Evolutionary conservation across 2,888 invertebrate genomes (phyloP).

Genomic region (Drosophila robusta): DNA sequence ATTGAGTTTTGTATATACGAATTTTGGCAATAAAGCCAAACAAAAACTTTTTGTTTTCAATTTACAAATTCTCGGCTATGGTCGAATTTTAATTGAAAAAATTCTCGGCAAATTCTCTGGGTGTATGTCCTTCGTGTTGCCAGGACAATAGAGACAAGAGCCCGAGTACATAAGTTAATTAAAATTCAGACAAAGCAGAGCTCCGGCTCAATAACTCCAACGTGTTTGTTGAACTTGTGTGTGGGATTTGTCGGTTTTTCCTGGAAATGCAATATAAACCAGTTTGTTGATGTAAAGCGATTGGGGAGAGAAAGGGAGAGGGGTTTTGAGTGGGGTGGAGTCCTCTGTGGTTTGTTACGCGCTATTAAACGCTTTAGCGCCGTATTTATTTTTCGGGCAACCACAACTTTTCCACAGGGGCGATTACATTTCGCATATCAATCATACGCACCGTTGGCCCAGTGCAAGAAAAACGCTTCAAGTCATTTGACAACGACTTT

Average conservation of each 20-base stretch:
- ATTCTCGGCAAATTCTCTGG: background rate
- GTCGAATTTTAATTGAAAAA: background rate
- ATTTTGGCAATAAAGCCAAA: background rate
- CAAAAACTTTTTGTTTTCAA: background rate
- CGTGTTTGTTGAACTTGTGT: background rate
- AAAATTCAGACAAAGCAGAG: slow-evolving; percentile 15
- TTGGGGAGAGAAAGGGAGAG: background rate
- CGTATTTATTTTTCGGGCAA: slow-evolving; percentile 28
- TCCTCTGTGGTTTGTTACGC: slow-evolving; percentile 10
- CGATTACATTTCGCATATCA: slow-evolving; percentile 51
- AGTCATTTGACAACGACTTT: slow-evolving; percentile 43
- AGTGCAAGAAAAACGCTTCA: slow-evolving; percentile 27
- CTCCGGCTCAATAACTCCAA: background rate
- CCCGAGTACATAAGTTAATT: slow-evolving; percentile 36
- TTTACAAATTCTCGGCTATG: background rate
- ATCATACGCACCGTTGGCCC: slow-evolving; percentile 67
- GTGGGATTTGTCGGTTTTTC: background rate
- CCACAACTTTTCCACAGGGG: slow-evolving; percentile 13
- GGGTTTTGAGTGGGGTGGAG: background rate
- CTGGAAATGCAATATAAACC: background rate
- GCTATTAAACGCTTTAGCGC: slow-evolving; percentile 38
- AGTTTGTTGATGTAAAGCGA: background rate
- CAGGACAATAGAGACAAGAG: slow-evolving; percentile 20
- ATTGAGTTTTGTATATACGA: background rate
- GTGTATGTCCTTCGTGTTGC: slow-evolving; percentile 6